phyloP scores from a whole-genome alignment of 2,888 invertebrate species.

The Pilophorus perplexus region DNA sequence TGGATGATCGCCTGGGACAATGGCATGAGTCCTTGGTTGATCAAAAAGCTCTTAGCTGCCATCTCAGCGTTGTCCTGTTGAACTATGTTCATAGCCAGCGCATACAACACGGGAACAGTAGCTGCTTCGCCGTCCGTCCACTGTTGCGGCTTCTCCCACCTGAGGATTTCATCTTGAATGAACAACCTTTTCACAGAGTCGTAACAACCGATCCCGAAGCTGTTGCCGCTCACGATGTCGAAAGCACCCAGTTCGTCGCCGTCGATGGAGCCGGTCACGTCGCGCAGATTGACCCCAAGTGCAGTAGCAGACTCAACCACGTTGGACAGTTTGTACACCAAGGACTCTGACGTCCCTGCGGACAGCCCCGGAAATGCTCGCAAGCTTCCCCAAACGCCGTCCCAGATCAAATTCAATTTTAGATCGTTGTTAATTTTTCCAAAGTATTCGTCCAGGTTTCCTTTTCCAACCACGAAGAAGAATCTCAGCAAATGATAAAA shows the following conservation, averaged over 20 bases:
- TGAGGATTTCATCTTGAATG: conserved; percentile 49
- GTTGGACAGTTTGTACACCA: background rate
- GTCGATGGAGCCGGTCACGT: conserved; percentile 1
- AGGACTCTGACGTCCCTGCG: background rate
- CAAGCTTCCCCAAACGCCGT: conserved; percentile 2
- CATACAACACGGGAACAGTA: conserved; percentile 58
- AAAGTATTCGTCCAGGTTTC: background rate
- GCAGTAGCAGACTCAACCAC: background rate
- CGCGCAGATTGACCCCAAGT: conserved; percentile 7
- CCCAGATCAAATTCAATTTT: conserved; percentile 6
- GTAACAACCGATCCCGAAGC: background rate
- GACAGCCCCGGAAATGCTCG: background rate
- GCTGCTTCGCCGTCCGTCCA: conserved; percentile 58
- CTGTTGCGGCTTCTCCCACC: conserved; percentile 55
- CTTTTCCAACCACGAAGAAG: background rate
- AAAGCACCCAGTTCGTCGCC: background rate
- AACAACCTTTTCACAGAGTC: background rate
- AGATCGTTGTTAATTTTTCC: background rate
- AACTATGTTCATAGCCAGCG: conserved; percentile 51
- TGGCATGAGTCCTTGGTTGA: conserved; percentile 55
- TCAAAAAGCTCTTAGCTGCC: conserved; percentile 2
- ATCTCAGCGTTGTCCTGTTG: background rate
- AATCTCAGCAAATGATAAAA: conserved; percentile 3
- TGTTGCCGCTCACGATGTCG: background rate
- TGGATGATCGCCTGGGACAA: conserved; percentile 59